A percentile compares a stretch with the other conserved stretches of the same genome.
phyloP scores from a whole-genome alignment of 2,113 vertebrate species.

The Trichechus manatus region DNA sequence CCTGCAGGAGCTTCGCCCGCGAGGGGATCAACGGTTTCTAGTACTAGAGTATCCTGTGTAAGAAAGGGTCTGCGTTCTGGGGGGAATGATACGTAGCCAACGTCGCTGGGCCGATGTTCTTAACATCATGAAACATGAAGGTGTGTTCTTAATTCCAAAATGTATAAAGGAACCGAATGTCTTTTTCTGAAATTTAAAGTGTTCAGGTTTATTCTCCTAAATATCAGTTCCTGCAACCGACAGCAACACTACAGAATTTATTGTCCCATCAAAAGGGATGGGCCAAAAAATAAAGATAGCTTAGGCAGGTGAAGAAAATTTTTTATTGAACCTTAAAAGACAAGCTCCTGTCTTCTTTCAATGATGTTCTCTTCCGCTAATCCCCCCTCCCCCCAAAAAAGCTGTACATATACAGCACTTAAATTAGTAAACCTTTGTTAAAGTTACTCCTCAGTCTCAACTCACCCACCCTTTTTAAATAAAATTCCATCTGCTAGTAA shows the following conservation, averaged over 20 bases:
- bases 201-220: background rate
- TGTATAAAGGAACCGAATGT: background rate
- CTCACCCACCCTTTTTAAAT: background rate
- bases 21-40: rapidly evolving
- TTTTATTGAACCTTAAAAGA: constrained; percentile 27
- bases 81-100: rapidly evolving
- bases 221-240: background rate
- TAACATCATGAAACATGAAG: constrained; percentile 13
- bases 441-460: background rate
- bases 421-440: background rate
- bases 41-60: rapidly evolving
- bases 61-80: rapidly evolving
- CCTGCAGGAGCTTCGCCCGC: constrained; percentile 16
- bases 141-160: constrained; percentile 39
- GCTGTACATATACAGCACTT: background rate
- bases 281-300: background rate
- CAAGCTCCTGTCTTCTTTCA: background rate
- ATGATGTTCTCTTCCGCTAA: background rate
- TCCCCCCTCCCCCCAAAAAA: background rate
- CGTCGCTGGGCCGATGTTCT: background rate
- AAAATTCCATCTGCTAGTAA: constrained; percentile 32
- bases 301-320: background rate
- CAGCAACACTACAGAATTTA: background rate
- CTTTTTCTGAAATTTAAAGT: constrained; percentile 31
- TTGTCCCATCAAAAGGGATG: background rate